phyloP scores from a whole-genome alignment of 2,888 invertebrate species.

The Tholera decimalis region DNA sequence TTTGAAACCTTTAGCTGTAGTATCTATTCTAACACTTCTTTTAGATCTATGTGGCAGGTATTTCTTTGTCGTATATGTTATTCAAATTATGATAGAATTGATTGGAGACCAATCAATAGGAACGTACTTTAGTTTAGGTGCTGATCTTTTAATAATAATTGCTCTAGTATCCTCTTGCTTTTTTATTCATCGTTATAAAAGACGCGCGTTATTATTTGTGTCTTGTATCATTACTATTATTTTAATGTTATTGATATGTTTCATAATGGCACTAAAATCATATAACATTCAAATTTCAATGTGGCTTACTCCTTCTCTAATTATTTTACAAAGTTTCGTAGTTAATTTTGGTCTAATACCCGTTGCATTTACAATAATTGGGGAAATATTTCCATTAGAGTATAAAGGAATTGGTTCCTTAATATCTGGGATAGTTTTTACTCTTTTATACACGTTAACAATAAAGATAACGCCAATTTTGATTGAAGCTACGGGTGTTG shows the following conservation, averaged over 20 bases:
- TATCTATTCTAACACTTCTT: constrained; percentile 64
- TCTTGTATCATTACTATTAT: constrained; percentile 62
- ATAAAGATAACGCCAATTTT: constrained; percentile 72
- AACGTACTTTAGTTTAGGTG: constrained; percentile 69
- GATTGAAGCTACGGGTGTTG: constrained; percentile 66
- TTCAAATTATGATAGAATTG: constrained; percentile 71
- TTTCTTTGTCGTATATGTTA: constrained; percentile 69
- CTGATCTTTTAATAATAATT: constrained; percentile 66
- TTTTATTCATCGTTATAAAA: constrained; percentile 64
- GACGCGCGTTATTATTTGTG: constrained; percentile 69
- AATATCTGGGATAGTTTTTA: constrained; percentile 68
- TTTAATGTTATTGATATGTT: constrained; percentile 67
- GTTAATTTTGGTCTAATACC: constrained; percentile 70
- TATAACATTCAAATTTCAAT: constrained; percentile 19
- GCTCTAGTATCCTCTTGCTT: constrained; percentile 66
- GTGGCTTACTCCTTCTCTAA: constrained; percentile 68
- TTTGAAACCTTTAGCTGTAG: constrained; percentile 67
- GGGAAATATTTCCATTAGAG: constrained; percentile 75
- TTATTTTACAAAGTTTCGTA: constrained; percentile 68
- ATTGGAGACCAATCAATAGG: constrained; percentile 66
- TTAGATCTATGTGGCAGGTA: constrained; percentile 72
- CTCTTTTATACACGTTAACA: constrained; percentile 65
- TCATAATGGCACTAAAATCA: constrained; percentile 63
- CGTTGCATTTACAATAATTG: constrained; percentile 64
- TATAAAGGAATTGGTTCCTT: constrained; percentile 70